These are phyloP conservation scores for Porites lutea DNA, from an alignment of 64 coral and sea anemone species.

Conservation along the genomic window DNA sequence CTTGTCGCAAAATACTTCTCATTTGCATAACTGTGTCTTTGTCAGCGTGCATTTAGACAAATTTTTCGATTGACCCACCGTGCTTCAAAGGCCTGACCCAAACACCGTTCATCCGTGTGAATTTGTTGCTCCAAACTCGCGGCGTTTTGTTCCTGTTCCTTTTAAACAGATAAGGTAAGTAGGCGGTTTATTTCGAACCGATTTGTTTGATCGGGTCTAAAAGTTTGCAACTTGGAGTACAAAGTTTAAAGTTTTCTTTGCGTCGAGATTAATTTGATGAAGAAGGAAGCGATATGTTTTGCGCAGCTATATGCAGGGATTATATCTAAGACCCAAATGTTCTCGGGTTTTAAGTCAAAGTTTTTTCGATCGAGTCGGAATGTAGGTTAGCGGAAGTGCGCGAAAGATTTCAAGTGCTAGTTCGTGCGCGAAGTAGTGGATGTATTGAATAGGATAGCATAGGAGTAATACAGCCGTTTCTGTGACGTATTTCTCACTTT, in stretches of 20 bases:
- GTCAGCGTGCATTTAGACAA: not conserved
- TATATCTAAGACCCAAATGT: not conserved
- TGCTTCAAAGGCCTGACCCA: not conserved
- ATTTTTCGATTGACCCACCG: slow-evolving; percentile 4
- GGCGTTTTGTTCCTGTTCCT: not conserved
- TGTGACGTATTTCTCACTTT: not conserved
- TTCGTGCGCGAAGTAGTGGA: not conserved
- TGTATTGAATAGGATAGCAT: not conserved
- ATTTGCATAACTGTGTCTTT: slow-evolving; percentile 39
- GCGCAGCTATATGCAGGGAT: not conserved
- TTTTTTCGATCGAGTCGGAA: not conserved
- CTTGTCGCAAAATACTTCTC: slow-evolving; percentile 26
- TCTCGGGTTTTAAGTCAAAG: not conserved
- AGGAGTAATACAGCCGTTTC: not conserved
- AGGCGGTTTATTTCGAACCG: not conserved
- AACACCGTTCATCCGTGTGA: not conserved
- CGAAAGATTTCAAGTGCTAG: not conserved
- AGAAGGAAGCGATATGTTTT: not conserved
- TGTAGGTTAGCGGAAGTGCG: slow-evolving; percentile 6
- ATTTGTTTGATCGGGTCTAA: slow-evolving; percentile 8
- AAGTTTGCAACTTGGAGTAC: slow-evolving; percentile 11
- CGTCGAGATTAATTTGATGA: not conserved
- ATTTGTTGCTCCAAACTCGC: not conserved
- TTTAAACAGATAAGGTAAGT: not conserved
- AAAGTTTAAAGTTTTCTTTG: slow-evolving; percentile 9